Evolutionary conservation across 2,888 invertebrate genomes (phyloP).

Genomic region (Chelonus formosanus): DNA sequence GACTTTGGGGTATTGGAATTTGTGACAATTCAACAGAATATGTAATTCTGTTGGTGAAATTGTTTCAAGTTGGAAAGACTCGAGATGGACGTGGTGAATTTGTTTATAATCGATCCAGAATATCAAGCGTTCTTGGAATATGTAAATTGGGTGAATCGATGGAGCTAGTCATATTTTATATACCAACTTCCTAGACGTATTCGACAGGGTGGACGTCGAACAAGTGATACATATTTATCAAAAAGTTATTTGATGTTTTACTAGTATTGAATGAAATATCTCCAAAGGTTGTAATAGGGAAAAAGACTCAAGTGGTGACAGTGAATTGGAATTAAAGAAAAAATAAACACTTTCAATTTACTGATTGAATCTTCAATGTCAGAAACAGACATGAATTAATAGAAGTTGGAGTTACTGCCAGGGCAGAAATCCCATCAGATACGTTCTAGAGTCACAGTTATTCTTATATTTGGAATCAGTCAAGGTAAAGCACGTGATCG

Average conservation of each 20-base stretch:
- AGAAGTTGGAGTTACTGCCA: too few relatives aligned
- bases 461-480: too few relatives aligned
- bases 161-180: slow-evolving; percentile 14
- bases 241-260: slow-evolving; percentile 14
- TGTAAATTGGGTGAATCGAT: slow-evolving; percentile 20
- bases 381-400: too few relatives aligned
- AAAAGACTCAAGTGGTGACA: background rate
- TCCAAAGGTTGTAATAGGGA: background rate
- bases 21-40: too few relatives aligned
- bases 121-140: background rate
- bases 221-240: slow-evolving; percentile 19
- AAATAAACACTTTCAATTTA: background rate
- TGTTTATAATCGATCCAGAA: slow-evolving; percentile 2
- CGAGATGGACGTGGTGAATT: background rate
- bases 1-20: background rate
- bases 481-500: too few relatives aligned
- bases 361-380: too few relatives aligned
- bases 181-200: slow-evolving; percentile 10
- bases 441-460: too few relatives aligned
- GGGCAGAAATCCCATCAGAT: too few relatives aligned
- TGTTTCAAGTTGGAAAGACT: too few relatives aligned
- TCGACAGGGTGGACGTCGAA: slow-evolving; percentile 21
- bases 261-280: slow-evolving; percentile 22
- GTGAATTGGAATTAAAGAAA: background rate
- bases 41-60: too few relatives aligned